phyloP scores from a whole-genome alignment of 1,140 invertebrate species.

The Sycophila sp. region DNA sequence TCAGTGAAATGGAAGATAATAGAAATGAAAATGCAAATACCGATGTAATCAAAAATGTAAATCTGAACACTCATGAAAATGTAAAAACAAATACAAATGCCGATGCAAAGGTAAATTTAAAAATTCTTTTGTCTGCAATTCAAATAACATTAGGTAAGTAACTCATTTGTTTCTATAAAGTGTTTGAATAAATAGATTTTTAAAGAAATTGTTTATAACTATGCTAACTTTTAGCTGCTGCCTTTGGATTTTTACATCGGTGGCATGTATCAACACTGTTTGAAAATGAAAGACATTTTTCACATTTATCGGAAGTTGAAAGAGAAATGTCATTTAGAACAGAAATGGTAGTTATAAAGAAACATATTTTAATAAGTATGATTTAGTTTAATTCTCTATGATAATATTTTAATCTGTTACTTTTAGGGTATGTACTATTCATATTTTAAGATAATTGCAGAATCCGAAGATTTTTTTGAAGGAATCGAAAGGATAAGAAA shows the following conservation, averaged over 20 bases:
- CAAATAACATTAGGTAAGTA: too few species aligned
- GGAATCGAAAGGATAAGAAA: slow-evolving; percentile 75
- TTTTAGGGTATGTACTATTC: slow-evolving; percentile 86
- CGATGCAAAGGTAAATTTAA: too few species aligned
- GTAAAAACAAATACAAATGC: too few species aligned
- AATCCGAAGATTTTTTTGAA: slow-evolving; percentile 72
- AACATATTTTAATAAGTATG: too few species aligned
- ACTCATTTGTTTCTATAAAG: too few species aligned
- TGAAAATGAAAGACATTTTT: slow-evolving; percentile 85
- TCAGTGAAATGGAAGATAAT: too few species aligned
- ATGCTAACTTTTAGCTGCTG: slow-evolving; percentile 45
- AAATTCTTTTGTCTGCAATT: too few species aligned
- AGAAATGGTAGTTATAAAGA: slow-evolving; percentile 82
- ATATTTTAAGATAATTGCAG: slow-evolving; percentile 84
- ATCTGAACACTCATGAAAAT: too few species aligned
- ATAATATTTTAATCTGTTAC: not conserved
- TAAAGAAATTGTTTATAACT: not conserved
- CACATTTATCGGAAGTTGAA: slow-evolving; percentile 83
- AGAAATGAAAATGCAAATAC: too few species aligned
- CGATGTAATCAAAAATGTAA: too few species aligned
- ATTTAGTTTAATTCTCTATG: not conserved
- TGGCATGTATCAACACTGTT: slow-evolving; percentile 79
- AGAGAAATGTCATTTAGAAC: slow-evolving; percentile 84
- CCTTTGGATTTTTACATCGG: slow-evolving; percentile 65
- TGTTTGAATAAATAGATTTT: not conserved